Conservation (phyloP, 2,113 vertebrate species). For the Castor canadensis region DNA sequence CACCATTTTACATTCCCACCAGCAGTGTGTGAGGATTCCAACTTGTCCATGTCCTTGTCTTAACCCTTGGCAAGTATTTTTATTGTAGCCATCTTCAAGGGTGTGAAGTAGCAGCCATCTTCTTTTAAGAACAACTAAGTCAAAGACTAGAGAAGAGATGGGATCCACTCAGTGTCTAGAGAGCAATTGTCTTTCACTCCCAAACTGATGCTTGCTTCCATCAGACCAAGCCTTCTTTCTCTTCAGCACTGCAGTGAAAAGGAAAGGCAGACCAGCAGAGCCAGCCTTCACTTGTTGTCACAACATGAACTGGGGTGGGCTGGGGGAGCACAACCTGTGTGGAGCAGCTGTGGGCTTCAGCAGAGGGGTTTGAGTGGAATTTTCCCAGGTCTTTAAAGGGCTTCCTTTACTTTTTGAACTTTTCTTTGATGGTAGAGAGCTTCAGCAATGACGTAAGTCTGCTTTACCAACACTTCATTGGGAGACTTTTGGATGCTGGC, state of each 20-base stretch:
- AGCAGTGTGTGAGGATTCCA: neutral
- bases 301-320: neutral
- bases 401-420: neutral
- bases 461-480: neutral
- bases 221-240: neutral
- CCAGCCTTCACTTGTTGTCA: neutral
- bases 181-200: neutral
- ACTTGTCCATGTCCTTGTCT: neutral
- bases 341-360: too few species aligned
- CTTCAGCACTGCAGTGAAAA: neutral
- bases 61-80: neutral
- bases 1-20: neutral
- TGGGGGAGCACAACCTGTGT: too few species aligned
- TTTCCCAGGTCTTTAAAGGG: neutral
- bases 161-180: neutral
- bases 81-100: neutral
- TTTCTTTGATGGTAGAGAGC: neutral
- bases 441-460: neutral
- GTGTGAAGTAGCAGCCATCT: neutral
- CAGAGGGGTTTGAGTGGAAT: neutral
- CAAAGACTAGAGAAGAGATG: neutral
- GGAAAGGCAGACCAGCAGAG: neutral
- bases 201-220: neutral
- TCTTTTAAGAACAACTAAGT: neutral
- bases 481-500: neutral